phyloP scores from a whole-genome alignment of 2,797 vertebrate species.

The Takifugu rubripes region DNA sequence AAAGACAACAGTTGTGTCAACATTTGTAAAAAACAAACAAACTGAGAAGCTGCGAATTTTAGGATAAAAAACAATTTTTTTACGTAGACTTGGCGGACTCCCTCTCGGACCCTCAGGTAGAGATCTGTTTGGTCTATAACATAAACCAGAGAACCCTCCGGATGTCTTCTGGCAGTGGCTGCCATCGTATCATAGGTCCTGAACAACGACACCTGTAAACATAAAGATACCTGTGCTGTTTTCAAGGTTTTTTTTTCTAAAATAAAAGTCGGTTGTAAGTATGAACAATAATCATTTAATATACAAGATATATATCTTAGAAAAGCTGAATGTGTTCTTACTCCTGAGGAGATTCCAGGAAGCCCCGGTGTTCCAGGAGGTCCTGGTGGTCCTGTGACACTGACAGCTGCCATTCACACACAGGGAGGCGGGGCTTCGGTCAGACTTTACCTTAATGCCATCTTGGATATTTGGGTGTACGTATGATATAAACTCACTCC shows the following conservation, averaged over 20 bases:
- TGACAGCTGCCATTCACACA: conserved; percentile 72
- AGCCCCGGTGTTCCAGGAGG: conserved; percentile 83
- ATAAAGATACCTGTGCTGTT: conserved; percentile 1
- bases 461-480: not conserved
- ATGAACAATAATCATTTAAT: too few relatives aligned
- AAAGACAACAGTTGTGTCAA: conserved; percentile 37
- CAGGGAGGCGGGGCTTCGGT: not conserved
- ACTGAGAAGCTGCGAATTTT: not conserved
- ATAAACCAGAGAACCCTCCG: conserved; percentile 84
- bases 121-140: conserved; percentile 82
- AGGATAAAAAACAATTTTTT: not conserved
- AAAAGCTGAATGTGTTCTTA: conserved; percentile 57
- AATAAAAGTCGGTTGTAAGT: too few relatives aligned
- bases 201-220: conserved; percentile 77
- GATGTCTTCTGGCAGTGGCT: conserved; percentile 66
- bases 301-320: too few relatives aligned
- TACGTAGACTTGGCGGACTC: conserved; percentile 86
- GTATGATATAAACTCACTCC: conserved; percentile 52
- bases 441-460: not conserved
- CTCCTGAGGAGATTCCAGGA: conserved; percentile 80
- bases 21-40: not conserved
- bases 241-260: too few relatives aligned
- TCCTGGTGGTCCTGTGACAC: conserved; percentile 86
- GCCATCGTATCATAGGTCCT: conserved; percentile 82
- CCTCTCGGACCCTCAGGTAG: conserved; percentile 81